Percentiles rank a stretch among this genome's conserved stretches.
Conservation (phyloP, 1,140 invertebrate species). For the Hycleus cichorii region DNA sequence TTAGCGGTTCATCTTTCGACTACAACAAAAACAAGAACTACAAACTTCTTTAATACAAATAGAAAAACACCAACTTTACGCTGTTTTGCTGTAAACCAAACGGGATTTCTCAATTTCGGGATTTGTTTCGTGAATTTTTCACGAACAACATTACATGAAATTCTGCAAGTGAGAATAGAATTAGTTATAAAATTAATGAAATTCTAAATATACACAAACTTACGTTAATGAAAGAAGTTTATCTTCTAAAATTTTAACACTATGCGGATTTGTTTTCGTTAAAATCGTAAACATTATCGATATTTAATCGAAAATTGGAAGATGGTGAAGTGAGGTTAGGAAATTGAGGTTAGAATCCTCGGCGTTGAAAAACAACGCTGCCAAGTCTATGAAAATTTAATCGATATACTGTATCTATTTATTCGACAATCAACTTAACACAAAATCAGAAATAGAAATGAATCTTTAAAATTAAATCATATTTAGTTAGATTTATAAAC, state of each 20-base stretch:
- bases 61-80: slow-evolving; percentile 21
- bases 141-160: slow-evolving; percentile 19
- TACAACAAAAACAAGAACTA: slow-evolving; percentile 34
- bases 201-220: neutral
- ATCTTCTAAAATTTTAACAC: slow-evolving; percentile 26
- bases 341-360: too few species aligned
- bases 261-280: neutral
- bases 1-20: slow-evolving; percentile 63
- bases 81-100: slow-evolving; percentile 49
- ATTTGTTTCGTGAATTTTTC: slow-evolving; percentile 26
- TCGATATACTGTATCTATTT: too few species aligned
- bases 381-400: too few species aligned
- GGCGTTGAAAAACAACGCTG: too few species aligned
- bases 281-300: neutral
- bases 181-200: neutral
- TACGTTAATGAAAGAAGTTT: slow-evolving; percentile 28
- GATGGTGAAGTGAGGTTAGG: too few species aligned
- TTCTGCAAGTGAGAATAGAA: slow-evolving; percentile 15
- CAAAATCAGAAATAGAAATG: too few species aligned
- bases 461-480: too few species aligned
- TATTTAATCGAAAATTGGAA: too few species aligned
- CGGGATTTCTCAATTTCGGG: slow-evolving; percentile 47
- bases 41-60: too few species aligned
- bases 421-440: too few species aligned
- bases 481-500: too few species aligned